Base-by-base conservation (phyloP, 2,888 invertebrate genomes). In the Limnephilus marmoratus region DNA sequence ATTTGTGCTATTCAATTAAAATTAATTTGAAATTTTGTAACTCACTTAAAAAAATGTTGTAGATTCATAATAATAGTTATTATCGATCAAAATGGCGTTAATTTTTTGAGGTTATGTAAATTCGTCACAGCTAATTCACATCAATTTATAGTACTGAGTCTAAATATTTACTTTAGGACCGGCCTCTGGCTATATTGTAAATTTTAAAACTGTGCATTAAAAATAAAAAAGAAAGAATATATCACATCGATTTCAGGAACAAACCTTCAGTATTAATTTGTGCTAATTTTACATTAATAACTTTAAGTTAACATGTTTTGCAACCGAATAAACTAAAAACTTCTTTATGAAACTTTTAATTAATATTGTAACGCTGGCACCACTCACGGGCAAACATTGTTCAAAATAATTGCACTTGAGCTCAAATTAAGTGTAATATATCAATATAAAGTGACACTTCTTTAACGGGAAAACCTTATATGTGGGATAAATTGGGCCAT, bases 201-300 rank as follows among this genome's bases (percentile, higher is more conserved):
- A 68, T 24, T 68, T 68, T 68, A 68, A 9, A 68, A 68, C 24
- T 68, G 24, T 9, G 68, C 68, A 24, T 68, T 68, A 68, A 18
- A 18, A 68, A n/a, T 24, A 68, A n/a, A 68, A 68, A 24, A 5
- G n/a, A 68, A 68, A 68, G 15, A 45, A 87, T 49, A 87, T 87
- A 87, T 87, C 68, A 87, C 87, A 87, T 87, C 11, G 12, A 86
- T 87, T 31, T 87, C 34, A 87, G 87, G 87, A 87, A 87, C 53
- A 53, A 87, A 29, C 86, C 86, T 49, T 87, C 49, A 68, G 53
- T 18, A 31, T 87, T 31, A 87, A 49, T 49, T 87, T 87, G 87
- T 87, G 87, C 29, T 68, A 87, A 53, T 87, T 87, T 53, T 68
- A 68, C 68, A n/a, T 24, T 68, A 68, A n/a, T 68, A 68, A 68